Evolutionary conservation across 1,140 invertebrate genomes (phyloP).

Genomic region (Trichonephila clavipes): DNA sequence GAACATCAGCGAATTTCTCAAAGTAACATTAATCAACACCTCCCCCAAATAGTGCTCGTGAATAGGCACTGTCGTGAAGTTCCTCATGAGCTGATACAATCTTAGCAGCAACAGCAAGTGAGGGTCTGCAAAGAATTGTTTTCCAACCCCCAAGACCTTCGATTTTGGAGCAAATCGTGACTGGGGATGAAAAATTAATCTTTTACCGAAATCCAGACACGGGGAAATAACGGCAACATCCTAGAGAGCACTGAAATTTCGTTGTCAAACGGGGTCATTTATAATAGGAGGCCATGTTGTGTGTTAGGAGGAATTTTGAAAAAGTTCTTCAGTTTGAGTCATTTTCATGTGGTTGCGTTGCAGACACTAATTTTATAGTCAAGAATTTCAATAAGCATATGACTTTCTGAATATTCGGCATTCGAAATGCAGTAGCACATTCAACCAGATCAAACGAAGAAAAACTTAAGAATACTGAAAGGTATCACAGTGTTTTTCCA

Average conservation of each 20-base stretch:
- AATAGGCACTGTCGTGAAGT: background rate
- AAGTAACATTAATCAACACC: background rate
- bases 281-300: background rate
- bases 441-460: background rate
- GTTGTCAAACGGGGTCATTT: background rate
- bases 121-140: background rate
- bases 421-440: background rate
- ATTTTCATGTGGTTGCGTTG: background rate
- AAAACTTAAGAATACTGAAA: background rate
- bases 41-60: background rate
- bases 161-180: background rate
- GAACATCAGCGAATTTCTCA: background rate
- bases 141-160: background rate
- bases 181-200: background rate
- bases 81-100: background rate
- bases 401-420: background rate
- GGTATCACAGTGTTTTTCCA: background rate
- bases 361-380: background rate
- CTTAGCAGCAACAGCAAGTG: background rate
- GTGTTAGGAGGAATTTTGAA: background rate
- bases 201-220: background rate
- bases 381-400: background rate
- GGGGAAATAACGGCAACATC: background rate
- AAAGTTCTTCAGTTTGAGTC: background rate
- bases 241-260: background rate